Evolutionary conservation across 2,888 invertebrate genomes (phyloP).

Genomic region (Lasioglossum pauxillum): DNA sequence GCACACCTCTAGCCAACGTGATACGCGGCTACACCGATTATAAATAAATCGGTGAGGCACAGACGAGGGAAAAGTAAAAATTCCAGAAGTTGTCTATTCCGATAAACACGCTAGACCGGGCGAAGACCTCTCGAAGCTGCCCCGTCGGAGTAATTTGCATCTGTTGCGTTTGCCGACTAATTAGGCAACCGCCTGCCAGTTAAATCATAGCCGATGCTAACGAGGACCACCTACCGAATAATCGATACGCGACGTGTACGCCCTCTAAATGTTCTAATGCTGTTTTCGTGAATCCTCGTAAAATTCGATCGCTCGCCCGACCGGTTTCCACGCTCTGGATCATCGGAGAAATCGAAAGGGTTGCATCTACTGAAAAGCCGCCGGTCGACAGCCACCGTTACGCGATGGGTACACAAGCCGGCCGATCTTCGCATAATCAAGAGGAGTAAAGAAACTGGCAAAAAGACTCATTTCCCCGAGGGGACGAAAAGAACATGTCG

Average conservation of each 20-base stretch:
- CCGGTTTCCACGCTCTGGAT: background rate
- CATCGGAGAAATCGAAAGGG: background rate
- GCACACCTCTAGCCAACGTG: no score
- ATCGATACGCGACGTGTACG: background rate
- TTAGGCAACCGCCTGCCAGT: background rate
- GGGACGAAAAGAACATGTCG: background rate
- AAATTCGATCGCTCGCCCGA: background rate
- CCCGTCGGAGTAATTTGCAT: background rate
- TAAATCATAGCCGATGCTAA: background rate
- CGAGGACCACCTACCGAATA: background rate
- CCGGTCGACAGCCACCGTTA: constrained; percentile 15
- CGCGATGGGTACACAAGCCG: constrained; percentile 1
- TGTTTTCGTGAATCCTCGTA: background rate
- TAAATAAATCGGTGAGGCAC: background rate
- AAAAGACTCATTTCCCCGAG: background rate
- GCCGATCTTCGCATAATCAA: background rate
- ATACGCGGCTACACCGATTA: background rate
- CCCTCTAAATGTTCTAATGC: background rate
- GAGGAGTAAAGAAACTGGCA: background rate
- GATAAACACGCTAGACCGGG: background rate
- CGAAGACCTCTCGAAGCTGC: background rate
- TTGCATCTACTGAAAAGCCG: background rate
- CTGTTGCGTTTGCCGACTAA: background rate
- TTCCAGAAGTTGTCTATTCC: background rate
- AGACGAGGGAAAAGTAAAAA: background rate